phyloP scores from a whole-genome alignment of 2,888 invertebrate species.

The Philhelius pedissequus region DNA sequence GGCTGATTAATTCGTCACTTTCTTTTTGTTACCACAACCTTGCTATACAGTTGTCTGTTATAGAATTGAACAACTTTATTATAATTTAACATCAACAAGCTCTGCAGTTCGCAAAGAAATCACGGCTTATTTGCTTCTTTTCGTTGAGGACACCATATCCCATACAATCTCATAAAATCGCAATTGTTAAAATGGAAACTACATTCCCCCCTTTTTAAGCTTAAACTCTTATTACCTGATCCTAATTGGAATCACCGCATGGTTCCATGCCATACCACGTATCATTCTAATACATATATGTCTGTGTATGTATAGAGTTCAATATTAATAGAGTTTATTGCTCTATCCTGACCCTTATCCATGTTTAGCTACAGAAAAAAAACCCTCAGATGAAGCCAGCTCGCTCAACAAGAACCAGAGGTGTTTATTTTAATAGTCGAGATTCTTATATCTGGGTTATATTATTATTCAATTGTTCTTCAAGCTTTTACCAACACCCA shows the following conservation, averaged over 20 bases:
- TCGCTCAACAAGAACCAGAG: neutral
- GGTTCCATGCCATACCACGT: neutral
- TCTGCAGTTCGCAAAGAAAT: neutral
- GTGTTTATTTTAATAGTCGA: neutral
- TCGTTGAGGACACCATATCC: neutral
- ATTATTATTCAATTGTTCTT: conserved; percentile 50
- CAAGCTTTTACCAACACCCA: neutral
- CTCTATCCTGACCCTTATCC: conserved; percentile 17
- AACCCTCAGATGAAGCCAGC: neutral
- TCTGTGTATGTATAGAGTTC: neutral
- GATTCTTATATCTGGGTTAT: conserved; percentile 44
- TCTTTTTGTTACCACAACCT: no score
- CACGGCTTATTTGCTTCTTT: neutral
- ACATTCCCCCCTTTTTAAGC: conserved; percentile 16
- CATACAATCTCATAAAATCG: conserved; percentile 26
- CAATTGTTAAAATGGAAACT: neutral
- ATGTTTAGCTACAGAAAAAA: neutral
- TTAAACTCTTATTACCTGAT: conserved; percentile 50
- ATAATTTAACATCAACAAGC: neutral
- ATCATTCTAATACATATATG: neutral
- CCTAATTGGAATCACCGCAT: conserved; percentile 40
- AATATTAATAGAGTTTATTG: conserved; percentile 3
- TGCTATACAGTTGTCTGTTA: no score
- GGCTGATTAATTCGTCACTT: no score
- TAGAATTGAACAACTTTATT: neutral